Evolutionary conservation across 2,797 vertebrate genomes (phyloP).

Genomic region (Danio aesculapii): DNA sequence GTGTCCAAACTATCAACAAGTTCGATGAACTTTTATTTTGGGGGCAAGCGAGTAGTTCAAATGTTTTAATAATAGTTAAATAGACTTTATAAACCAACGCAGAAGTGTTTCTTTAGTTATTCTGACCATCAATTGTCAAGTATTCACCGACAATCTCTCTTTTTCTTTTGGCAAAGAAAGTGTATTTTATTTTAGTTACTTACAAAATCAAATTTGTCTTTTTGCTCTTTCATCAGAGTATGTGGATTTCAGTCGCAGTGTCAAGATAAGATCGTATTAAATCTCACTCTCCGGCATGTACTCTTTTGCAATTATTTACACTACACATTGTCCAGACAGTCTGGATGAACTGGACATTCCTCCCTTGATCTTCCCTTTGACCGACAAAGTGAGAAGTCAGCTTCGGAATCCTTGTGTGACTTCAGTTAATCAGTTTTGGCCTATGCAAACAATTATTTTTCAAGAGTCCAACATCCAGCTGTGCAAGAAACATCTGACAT

Average conservation of each 20-base stretch:
- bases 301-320: background rate
- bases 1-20: constrained; percentile 8
- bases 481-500: too few relatives aligned
- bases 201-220: background rate
- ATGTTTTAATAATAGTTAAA: too few relatives aligned
- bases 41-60: too few relatives aligned
- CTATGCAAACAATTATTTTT: too few relatives aligned
- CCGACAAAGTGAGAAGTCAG: background rate
- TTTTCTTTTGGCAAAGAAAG: background rate
- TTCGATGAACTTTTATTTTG: background rate
- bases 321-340: background rate
- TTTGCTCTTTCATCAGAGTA: background rate
- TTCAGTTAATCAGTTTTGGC: too few relatives aligned
- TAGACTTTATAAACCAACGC: background rate
- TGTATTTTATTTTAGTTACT: background rate
- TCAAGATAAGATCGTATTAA: background rate
- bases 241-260: too few relatives aligned
- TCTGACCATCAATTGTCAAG: background rate
- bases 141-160: background rate
- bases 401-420: too few relatives aligned
- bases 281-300: background rate
- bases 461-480: too few relatives aligned
- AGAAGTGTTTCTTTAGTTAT: background rate
- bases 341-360: background rate
- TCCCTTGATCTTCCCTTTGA: constrained; percentile 2